Evolutionary conservation across 2,113 vertebrate species (phyloP).

Genomic region (Notarius lentiginosus): DNA sequence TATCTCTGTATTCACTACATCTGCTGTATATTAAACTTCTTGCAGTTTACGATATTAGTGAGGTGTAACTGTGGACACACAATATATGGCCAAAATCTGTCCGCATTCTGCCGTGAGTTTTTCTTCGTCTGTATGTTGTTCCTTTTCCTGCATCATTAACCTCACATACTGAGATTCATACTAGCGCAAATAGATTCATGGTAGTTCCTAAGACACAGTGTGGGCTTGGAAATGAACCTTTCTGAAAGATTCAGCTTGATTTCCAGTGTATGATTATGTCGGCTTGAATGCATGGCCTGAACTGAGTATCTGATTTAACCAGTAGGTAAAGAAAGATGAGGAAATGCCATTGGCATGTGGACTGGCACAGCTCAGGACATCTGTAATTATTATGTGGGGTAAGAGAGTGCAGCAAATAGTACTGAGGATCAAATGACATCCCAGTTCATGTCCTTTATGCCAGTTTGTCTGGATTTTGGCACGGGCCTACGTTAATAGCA

Average conservation of each 20-base stretch:
- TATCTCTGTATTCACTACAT: not conserved
- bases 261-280: not conserved
- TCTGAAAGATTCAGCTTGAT: not conserved
- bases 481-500: not conserved
- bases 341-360: constrained; percentile 15
- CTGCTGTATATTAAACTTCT: not conserved
- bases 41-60: not conserved
- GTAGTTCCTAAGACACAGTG: no score
- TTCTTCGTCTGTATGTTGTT: not conserved
- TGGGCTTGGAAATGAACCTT: no score
- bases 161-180: not conserved
- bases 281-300: not conserved
- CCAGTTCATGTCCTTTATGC: not conserved
- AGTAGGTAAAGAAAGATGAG: constrained; percentile 8
- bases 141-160: not conserved
- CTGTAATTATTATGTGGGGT: constrained; percentile 2
- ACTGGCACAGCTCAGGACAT: not conserved
- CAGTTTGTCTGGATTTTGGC: not conserved
- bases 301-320: not conserved
- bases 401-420: constrained; percentile 13
- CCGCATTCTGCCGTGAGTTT: not conserved
- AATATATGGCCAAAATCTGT: not conserved
- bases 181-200: no score
- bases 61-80: not conserved
- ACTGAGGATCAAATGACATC: constrained; percentile 15